Evolutionary conservation across 2,888 invertebrate genomes (phyloP).

Genomic region (Pandemis corylana): DNA sequence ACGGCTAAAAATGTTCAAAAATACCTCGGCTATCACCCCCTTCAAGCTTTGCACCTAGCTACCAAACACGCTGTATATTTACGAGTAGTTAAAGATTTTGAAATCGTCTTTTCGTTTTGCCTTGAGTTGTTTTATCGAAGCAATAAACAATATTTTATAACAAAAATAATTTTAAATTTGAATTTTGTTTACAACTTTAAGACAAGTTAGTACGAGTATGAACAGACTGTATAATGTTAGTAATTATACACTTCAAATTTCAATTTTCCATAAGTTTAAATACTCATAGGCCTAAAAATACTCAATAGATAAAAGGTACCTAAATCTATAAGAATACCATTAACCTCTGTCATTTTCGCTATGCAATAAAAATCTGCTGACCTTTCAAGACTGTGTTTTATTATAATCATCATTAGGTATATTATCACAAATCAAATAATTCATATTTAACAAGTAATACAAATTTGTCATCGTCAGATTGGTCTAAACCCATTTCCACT

Average conservation of each 20-base stretch:
- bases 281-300: slow-evolving; percentile 48
- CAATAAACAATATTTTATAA: not conserved
- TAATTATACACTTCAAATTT: not conserved
- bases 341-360: slow-evolving; percentile 50
- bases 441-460: not conserved
- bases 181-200: slow-evolving; percentile 1
- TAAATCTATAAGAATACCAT: not conserved
- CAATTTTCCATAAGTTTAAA: not conserved
- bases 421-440: slow-evolving; percentile 25
- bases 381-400: slow-evolving; percentile 58
- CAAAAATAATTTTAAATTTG: not conserved
- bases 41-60: too few species aligned
- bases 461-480: not conserved
- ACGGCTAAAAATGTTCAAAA: too few species aligned
- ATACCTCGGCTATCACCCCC: too few species aligned
- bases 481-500: too few species aligned
- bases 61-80: too few species aligned
- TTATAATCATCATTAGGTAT: slow-evolving; percentile 42
- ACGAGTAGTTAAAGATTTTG: not conserved
- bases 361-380: slow-evolving; percentile 69
- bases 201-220: not conserved
- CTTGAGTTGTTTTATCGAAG: not conserved
- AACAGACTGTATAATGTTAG: not conserved
- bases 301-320: not conserved
- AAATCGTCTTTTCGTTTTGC: not conserved